Percentiles rank a stretch among this genome's conserved stretches.
These are phyloP conservation scores for Eulacestoma nigropectus DNA, from an alignment of 2,113 vertebrate species.

Conservation along the genomic window DNA sequence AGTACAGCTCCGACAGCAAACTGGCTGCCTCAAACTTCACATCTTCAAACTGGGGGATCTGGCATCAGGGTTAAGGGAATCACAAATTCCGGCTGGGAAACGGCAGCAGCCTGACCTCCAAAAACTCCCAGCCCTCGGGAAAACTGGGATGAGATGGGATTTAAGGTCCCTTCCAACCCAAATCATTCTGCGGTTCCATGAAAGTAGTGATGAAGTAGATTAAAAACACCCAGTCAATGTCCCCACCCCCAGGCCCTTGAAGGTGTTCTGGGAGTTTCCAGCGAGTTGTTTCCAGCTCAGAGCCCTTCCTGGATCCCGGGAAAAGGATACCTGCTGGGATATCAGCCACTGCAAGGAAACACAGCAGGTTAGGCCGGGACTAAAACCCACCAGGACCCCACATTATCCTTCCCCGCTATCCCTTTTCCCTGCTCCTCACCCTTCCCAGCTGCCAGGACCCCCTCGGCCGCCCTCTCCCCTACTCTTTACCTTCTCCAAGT, in stretches of 20 bases:
- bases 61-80: slow-evolving; percentile 61
- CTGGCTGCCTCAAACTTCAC: slow-evolving; percentile 99
- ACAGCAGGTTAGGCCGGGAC: neutral
- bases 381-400: fast-evolving
- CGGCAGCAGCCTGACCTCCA: fast-evolving
- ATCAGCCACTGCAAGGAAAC: slow-evolving; percentile 88
- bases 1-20: slow-evolving; percentile 94
- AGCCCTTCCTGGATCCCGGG: neutral
- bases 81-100: fast-evolving
- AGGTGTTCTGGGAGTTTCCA: neutral
- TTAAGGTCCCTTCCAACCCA: neutral
- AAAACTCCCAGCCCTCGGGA: neutral
- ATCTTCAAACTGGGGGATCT: slow-evolving; percentile 96
- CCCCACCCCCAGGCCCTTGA: neutral
- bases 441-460: neutral
- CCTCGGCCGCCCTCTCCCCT: neutral
- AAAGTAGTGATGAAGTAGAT: fast-evolving
- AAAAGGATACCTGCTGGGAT: slow-evolving; percentile 96
- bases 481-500: fast-evolving
- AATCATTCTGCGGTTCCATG: fast-evolving
- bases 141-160: fast-evolving
- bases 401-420: fast-evolving
- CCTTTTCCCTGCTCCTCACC: neutral
- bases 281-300: fast-evolving
- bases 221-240: fast-evolving